These are phyloP conservation scores for Psittacus erithacus DNA, from an alignment of 2,113 vertebrate species.

Conservation along the genomic window DNA sequence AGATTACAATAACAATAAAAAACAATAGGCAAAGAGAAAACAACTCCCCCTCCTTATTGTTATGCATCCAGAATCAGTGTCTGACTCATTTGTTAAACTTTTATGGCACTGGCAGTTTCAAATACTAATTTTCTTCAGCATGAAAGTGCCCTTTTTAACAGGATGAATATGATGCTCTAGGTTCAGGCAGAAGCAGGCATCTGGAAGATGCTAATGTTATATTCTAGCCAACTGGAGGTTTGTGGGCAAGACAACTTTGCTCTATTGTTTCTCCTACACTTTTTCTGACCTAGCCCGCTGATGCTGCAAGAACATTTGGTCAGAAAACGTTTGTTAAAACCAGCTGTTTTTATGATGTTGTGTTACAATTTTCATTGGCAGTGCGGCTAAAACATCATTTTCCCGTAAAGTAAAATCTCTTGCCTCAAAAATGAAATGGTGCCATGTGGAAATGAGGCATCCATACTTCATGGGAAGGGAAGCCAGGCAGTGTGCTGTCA, in stretches of 20 bases:
- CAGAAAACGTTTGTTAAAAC: background rate
- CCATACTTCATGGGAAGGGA: background rate
- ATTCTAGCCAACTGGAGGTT: background rate
- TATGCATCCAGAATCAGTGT: conserved; percentile 32
- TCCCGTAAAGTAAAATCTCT: background rate
- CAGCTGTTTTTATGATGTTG: background rate
- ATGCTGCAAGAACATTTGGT: background rate
- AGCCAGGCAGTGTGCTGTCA: background rate
- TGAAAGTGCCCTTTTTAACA: background rate
- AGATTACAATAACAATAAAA: conserved; percentile 68
- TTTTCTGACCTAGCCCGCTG: background rate
- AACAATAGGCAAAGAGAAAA: conserved; percentile 56
- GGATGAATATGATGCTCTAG: background rate
- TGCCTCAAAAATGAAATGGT: background rate
- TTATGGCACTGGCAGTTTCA: conserved; percentile 19
- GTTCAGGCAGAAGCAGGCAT: background rate
- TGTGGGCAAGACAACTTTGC: background rate
- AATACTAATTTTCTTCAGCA: conserved; percentile 45
- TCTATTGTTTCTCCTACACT: background rate
- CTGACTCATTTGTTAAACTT: conserved; percentile 64
- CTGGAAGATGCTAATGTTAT: background rate
- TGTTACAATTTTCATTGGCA: background rate
- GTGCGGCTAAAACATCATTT: background rate
- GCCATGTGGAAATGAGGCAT: background rate
- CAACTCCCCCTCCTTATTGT: conserved; percentile 46